Evolutionary conservation across 2,797 vertebrate species (phyloP), one percentile per base, ranked within the genome.

Genomic region (Pelochelys cantorii): DNA sequence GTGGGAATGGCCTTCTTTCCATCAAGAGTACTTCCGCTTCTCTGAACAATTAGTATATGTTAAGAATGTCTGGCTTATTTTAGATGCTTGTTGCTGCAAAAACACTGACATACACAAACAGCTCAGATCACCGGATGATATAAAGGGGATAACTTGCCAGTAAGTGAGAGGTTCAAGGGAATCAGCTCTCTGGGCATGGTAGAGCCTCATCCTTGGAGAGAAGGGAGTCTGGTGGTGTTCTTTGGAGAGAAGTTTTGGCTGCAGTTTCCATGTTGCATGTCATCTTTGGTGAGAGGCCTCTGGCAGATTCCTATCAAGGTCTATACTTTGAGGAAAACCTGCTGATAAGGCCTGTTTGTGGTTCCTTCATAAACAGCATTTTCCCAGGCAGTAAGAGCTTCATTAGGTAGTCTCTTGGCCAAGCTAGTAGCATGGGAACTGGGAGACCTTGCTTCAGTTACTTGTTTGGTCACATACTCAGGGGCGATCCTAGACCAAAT

Each of bases 211-310:
- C 37, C 71, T 81, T 29, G 82, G 55, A 75, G 29, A 79, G 59
- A 87, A 81, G 54, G 62, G 12, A 79, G 25, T 56, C 68, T 78
- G 17, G 25, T 54, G 17, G 52, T 71, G 34, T 37, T 71, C n/a
- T 5, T 15, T 31, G n/a, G 9, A 37, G 29, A 68, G 20, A 74
- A 79, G 81, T 83, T 34, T 9, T 5, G 25, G 25, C 84, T 89
- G 59, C 34, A 79, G 5, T 68, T 84, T 86, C n/a, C 27, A 52
- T 55, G 25, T 12, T 81, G 37, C 0, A 0, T 37, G 65, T 55
- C 83, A 0, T 86, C 55, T 57, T 85, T 71, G 59, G 2, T 55
- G 81, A 84, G 20, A 81, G 81, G n/a, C 12, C 62, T 20, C 1
- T 9, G 31, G 9, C 29, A 85, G 79, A 85, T 79, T 34, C 78